Conservation (phyloP, 2,888 invertebrate species). For the Drosophila testacea region DNA sequence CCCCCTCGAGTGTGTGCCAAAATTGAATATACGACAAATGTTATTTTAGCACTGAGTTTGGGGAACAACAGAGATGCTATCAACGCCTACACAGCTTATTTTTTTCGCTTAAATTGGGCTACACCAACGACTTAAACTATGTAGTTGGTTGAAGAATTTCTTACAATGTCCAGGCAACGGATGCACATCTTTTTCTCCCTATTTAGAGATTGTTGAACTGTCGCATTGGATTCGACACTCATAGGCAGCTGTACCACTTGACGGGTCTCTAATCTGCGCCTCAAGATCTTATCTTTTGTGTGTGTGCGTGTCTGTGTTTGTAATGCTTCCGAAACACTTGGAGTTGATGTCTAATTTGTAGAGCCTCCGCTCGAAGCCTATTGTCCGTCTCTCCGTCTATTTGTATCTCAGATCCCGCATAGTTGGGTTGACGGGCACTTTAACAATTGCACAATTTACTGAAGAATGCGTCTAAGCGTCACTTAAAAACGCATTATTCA, state of each 20-base stretch:
- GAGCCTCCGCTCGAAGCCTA: conserved; percentile 2
- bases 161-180: conserved; percentile 19
- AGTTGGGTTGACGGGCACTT: conserved; percentile 43
- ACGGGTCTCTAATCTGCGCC: conserved; percentile 52
- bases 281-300: conserved; percentile 45
- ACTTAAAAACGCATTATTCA: conserved; percentile 83
- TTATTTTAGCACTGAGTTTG: not conserved
- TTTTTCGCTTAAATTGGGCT: conserved; percentile 3
- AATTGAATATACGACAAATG: conserved; percentile 21
- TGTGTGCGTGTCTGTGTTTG: conserved; percentile 25
- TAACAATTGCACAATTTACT: conserved; percentile 80
- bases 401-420: conserved; percentile 42
- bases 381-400: not conserved
- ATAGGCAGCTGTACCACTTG: conserved; percentile 38
- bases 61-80: not conserved
- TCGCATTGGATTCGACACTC: conserved; percentile 42
- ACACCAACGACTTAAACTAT: conserved; percentile 19
- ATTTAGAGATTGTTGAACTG: conserved; percentile 71
- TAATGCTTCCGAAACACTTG: conserved; percentile 44
- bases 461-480: conserved; percentile 82
- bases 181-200: conserved; percentile 31
- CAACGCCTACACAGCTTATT: conserved; percentile 5
- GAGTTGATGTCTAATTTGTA: conserved; percentile 56
- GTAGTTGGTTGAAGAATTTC: conserved; percentile 27
- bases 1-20: conserved; percentile 19